Conservation (phyloP, 1,140 invertebrate genomes). For the Megalopta genalis region DNA sequence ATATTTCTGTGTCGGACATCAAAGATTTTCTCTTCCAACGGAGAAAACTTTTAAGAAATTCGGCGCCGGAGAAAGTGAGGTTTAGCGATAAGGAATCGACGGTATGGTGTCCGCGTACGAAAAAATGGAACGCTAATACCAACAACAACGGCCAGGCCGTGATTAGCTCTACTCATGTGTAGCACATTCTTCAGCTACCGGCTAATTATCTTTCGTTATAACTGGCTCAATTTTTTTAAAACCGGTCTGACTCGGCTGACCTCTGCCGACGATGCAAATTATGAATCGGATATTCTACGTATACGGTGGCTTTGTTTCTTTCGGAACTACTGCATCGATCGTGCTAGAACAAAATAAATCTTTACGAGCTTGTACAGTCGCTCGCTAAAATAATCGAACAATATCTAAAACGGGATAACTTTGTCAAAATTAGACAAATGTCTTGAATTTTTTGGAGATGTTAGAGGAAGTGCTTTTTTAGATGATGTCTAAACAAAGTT, state of each 20-base stretch:
- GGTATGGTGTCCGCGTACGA: neutral
- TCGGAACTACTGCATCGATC: neutral
- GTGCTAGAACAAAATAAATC: too few species aligned
- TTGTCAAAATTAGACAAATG: too few species aligned
- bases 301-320: neutral
- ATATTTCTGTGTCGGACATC: neutral
- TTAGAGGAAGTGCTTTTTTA: too few species aligned
- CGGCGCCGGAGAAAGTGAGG: slow-evolving; percentile 15
- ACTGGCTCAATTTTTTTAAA: slow-evolving; percentile 44
- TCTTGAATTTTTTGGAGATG: too few species aligned
- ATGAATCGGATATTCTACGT: slow-evolving; percentile 9
- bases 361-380: too few species aligned
- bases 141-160: slow-evolving; percentile 24
- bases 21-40: neutral
- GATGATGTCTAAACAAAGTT: too few species aligned
- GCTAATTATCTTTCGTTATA: slow-evolving; percentile 57
- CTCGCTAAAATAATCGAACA: too few species aligned
- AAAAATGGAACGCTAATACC: slow-evolving; percentile 38
- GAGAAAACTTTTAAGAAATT: neutral
- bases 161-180: slow-evolving; percentile 46
- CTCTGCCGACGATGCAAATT: slow-evolving; percentile 23
- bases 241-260: slow-evolving; percentile 34
- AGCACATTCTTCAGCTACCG: slow-evolving; percentile 41
- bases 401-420: too few species aligned
- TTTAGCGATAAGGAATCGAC: neutral